Percentiles rank a stretch among this genome's conserved stretches.
Evolutionary conservation across 2,888 invertebrate species (phyloP).

Genomic region (Drosophila prostipennis): DNA sequence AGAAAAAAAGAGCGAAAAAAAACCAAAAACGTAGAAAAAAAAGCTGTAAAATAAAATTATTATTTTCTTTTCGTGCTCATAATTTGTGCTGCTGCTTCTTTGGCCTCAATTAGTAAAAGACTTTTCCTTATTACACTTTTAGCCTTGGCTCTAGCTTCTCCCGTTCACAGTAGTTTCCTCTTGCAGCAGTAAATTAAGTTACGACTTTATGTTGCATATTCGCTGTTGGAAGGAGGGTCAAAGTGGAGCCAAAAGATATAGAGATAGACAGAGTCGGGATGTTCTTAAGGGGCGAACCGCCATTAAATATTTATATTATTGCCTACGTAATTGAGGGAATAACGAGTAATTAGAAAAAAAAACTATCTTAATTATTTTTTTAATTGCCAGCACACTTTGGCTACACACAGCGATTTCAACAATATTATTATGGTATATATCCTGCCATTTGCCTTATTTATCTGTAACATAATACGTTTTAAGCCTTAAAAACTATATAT

Average conservation of each 20-base stretch:
- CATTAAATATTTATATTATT: slow-evolving; percentile 26
- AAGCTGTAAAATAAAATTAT: slow-evolving; percentile 70
- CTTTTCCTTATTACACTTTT: slow-evolving; percentile 63
- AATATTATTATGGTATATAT: not conserved
- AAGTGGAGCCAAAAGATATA: not conserved
- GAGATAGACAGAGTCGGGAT: not conserved
- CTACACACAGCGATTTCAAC: not conserved
- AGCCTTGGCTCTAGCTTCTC: slow-evolving; percentile 45
- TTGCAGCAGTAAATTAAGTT: slow-evolving; percentile 36
- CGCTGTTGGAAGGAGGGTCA: slow-evolving; percentile 3
- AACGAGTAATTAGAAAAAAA: slow-evolving; percentile 6
- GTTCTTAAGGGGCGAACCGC: slow-evolving; percentile 7
- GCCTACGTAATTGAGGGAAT: slow-evolving; percentile 5
- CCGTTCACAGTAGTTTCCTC: slow-evolving; percentile 37
- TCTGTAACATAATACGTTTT: not conserved
- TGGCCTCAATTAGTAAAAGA: slow-evolving; percentile 71
- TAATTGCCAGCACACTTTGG: not conserved
- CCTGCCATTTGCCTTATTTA: not conserved
- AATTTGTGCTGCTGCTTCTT: slow-evolving; percentile 54
- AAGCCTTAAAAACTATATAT: not conserved
- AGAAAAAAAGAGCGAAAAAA: too few relatives aligned
- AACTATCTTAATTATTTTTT: slow-evolving; percentile 2
- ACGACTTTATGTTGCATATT: slow-evolving; percentile 34
- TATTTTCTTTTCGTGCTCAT: slow-evolving; percentile 78
- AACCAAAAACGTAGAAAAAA: not conserved